Evolutionary conservation across 2,113 vertebrate species (phyloP), one percentile per base, ranked within the genome.

Genomic region (Spermophilus dauricus): DNA sequence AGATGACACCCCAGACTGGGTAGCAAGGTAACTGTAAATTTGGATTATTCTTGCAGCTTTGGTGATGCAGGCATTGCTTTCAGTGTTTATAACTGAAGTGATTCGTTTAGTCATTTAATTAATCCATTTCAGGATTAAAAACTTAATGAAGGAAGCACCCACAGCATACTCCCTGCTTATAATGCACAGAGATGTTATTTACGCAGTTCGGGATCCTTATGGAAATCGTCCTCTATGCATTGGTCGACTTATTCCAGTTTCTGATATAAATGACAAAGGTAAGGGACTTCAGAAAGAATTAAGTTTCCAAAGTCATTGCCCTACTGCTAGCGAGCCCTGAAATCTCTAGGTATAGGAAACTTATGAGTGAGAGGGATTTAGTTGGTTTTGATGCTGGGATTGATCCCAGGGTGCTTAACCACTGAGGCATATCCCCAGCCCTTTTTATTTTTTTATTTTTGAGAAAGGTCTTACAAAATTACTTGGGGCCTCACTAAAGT

Each of bases 151-250:
- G 8, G 99, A 99, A 99, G 99, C 99, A 0, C 99, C 99, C 0
- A 99, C 99, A 10, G 99, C 99, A 0, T 99, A 99, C 98, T 99
- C 99, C 0, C 97, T 99, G 95, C 98, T 99, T 95, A 98, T 99
- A 95, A 99, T 99, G 99, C 99, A 99, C 98, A 99, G 99, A 98
- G 99, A 99, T 77, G 99, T 99, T 1, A 99, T 99, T 97, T 99
- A 99, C 37, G 99, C 99, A 3, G 99, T 99, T 83, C 99, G 99
- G 48, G 99, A 99, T 98, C 99, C 99, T 0, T 99, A 99, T 42
- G 99, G 99, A 89, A 99, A 99, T 96, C 99, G 99, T 14, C 99
- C 99, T 2, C 99, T 99, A 32, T 99, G 99, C 98, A 99, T 99
- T 26, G 99, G 99, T 67, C 99, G 99, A 14, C 97, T 99, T 72